These are phyloP conservation scores for Ptilonorhynchus violaceus DNA, from an alignment of 2,113 vertebrate genomes.

Conservation along the genomic window DNA sequence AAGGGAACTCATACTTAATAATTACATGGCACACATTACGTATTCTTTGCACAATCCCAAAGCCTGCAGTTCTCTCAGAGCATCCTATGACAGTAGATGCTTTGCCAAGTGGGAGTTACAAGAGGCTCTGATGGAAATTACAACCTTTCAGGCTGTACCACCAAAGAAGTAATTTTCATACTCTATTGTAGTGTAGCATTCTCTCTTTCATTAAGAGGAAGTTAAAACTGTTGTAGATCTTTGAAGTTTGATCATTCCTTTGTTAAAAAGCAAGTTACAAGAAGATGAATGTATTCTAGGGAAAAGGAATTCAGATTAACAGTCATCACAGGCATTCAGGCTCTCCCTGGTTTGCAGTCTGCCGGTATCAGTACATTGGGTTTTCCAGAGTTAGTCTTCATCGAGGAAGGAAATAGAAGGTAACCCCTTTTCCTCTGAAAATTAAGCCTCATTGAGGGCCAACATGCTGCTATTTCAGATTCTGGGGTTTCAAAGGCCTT, in stretches of 20 bases:
- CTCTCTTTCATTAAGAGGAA: neutral
- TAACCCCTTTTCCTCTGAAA: neutral
- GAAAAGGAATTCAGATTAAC: neutral
- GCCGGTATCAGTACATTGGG: neutral
- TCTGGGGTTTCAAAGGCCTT: neutral
- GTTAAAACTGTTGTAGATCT: neutral
- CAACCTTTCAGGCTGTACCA: slow-evolving; percentile 7
- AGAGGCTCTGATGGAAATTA: slow-evolving; percentile 36
- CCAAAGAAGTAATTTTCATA: neutral
- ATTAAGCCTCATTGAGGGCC: neutral
- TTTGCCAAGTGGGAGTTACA: neutral
- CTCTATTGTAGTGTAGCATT: neutral
- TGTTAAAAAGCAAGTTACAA: neutral
- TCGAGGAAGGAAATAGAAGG: neutral
- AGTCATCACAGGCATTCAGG: neutral
- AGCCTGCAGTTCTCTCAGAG: slow-evolving; percentile 1
- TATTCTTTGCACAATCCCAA: slow-evolving; percentile 9
- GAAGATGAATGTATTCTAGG: neutral
- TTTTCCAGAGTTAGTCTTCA: neutral
- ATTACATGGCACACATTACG: neutral
- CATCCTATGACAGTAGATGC: neutral
- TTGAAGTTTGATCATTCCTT: neutral
- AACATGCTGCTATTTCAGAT: neutral
- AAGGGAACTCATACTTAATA: neutral
- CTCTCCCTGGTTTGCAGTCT: neutral